Percentiles rank a stretch among this genome's conserved stretches.
Conservation (phyloP, 2,113 vertebrate genomes). For the Anguilla japonica region DNA sequence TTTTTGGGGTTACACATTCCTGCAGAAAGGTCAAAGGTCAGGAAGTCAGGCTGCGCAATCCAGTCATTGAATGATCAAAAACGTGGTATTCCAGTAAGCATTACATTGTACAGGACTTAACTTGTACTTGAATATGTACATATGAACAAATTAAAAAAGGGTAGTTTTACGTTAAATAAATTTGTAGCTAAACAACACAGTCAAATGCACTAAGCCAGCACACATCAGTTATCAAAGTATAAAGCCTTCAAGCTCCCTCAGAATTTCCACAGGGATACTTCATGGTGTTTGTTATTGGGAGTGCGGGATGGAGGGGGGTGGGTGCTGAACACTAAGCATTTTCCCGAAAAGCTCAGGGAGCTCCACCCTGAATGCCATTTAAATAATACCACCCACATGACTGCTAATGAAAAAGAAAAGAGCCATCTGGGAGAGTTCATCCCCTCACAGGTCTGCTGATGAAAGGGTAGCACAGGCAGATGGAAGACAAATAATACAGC, state of each 20-base stretch:
- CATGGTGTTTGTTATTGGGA: neutral
- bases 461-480: slow-evolving; percentile 57
- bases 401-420: neutral
- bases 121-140: neutral
- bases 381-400: neutral
- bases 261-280: neutral
- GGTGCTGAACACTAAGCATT: neutral
- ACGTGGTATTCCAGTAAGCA: neutral
- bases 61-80: neutral
- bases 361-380: neutral
- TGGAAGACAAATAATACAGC: slow-evolving; percentile 57
- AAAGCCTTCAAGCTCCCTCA: neutral
- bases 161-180: neutral
- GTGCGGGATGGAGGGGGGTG: no score
- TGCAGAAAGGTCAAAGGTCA: slow-evolving; percentile 49
- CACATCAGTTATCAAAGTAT: neutral
- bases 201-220: neutral
- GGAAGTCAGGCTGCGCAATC: neutral
- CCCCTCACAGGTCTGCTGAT: slow-evolving; percentile 22
- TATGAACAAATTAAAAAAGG: neutral
- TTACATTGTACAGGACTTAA: neutral
- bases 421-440: slow-evolving; percentile 9
- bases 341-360: neutral
- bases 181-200: neutral
- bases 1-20: slow-evolving; percentile 98